A percentile compares a stretch with the other conserved stretches of the same genome.
Conservation (phyloP, 2,888 invertebrate genomes). For the Charanyca ferruginea region DNA sequence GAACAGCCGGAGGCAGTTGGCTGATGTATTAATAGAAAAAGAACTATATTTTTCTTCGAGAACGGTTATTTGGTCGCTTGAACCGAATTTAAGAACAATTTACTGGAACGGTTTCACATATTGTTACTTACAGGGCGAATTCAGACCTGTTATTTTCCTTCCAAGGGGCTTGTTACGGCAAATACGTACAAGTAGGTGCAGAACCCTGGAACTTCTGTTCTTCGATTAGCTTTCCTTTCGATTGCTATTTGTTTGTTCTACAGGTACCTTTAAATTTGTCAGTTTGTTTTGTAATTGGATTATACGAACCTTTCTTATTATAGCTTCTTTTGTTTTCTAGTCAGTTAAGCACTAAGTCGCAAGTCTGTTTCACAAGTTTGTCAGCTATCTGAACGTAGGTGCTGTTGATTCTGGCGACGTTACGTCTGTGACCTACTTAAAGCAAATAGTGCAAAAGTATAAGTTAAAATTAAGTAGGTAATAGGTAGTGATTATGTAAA, state of each 20-base stretch:
- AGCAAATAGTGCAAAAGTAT: slow-evolving; percentile 25
- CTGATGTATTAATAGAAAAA: slow-evolving; percentile 35
- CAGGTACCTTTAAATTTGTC: neutral
- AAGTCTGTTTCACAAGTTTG: slow-evolving; percentile 28
- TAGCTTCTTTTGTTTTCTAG: neutral
- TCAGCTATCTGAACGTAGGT: slow-evolving; percentile 26
- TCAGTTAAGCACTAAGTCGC: slow-evolving; percentile 4
- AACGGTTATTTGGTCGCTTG: slow-evolving; percentile 22
- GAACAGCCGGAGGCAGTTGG: slow-evolving; percentile 41
- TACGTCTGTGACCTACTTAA: slow-evolving; percentile 48
- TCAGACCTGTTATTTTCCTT: slow-evolving; percentile 23
- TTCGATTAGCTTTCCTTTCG: slow-evolving; percentile 17
- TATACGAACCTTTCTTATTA: neutral
- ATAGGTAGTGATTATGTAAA: slow-evolving; percentile 15
- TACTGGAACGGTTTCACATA: slow-evolving; percentile 34
- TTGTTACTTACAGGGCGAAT: slow-evolving; percentile 31
- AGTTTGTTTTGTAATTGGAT: slow-evolving; percentile 16
- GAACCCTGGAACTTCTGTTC: neutral
- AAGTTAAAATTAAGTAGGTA: slow-evolving; percentile 12
- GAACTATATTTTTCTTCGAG: slow-evolving; percentile 33
- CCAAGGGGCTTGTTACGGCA: slow-evolving; percentile 11
- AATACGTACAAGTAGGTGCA: neutral
- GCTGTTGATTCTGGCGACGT: slow-evolving; percentile 35
- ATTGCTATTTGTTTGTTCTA: neutral
- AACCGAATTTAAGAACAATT: slow-evolving; percentile 25